These are phyloP conservation scores for Enteromius fasciolatus DNA, from an alignment of 2,797 vertebrate species.

Conservation along the genomic window DNA sequence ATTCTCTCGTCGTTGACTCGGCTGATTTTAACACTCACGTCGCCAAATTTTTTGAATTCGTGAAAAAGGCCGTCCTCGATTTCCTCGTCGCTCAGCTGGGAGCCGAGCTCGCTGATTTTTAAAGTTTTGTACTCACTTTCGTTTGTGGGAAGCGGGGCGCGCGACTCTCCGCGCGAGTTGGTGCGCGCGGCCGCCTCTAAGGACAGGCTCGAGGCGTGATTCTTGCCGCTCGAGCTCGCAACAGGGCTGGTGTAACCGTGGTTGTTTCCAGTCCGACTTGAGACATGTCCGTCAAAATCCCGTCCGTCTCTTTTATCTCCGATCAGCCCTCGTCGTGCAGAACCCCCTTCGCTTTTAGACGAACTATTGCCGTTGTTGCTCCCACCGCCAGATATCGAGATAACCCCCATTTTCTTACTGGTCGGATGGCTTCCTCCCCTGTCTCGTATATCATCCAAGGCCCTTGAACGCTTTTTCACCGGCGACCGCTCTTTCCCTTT, in stretches of 20 bases:
- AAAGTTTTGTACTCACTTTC: constrained; percentile 95
- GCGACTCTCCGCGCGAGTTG: constrained; percentile 75
- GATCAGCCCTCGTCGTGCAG: constrained; percentile 77
- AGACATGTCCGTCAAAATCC: constrained; percentile 85
- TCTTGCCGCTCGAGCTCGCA: constrained; percentile 75
- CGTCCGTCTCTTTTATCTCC: constrained; percentile 85
- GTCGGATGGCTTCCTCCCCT: constrained; percentile 89
- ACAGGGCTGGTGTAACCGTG: constrained; percentile 76
- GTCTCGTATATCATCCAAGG: constrained; percentile 90
- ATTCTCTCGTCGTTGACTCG: constrained; percentile 92
- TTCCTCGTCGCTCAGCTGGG: constrained; percentile 93
- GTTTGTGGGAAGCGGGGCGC: constrained; percentile 71
- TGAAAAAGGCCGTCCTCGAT: constrained; percentile 98
- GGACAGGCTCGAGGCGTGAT: constrained; percentile 78
- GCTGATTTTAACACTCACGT: constrained; percentile 96
- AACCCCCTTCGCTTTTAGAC: constrained; percentile 76
- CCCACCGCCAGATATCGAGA: constrained; percentile 79
- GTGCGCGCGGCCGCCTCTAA: constrained; percentile 74
- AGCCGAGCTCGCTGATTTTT: constrained; percentile 95
- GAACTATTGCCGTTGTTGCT: constrained; percentile 82
- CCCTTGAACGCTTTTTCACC: constrained; percentile 94
- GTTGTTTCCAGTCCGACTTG: constrained; percentile 83
- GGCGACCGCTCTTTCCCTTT: constrained; percentile 97
- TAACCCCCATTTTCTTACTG: constrained; percentile 86
- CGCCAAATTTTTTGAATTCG: constrained; percentile 97